A percentile compares a stretch with the other conserved stretches of the same genome.
Conservation (phyloP, 2,888 invertebrate species). For the Xanthia togata region DNA sequence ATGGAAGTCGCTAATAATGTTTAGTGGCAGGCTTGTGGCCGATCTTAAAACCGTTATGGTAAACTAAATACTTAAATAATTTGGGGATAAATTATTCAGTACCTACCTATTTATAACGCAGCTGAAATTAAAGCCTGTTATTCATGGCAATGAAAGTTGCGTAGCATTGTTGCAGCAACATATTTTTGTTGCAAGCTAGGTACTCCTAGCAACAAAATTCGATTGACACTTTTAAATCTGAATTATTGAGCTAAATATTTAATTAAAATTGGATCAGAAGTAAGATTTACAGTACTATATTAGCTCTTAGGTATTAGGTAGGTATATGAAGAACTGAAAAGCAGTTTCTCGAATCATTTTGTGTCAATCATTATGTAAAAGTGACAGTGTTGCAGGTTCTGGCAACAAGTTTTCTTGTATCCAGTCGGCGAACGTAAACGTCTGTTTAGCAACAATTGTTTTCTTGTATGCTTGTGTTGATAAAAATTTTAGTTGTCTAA, state of each 20-base stretch:
- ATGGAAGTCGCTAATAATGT: background rate
- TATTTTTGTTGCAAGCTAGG: background rate
- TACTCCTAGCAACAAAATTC: background rate
- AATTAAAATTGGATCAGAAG: background rate
- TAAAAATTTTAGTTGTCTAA: background rate
- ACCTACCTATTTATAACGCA: conserved; percentile 4
- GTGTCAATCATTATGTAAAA: background rate
- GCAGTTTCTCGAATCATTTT: background rate
- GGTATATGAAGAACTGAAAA: background rate
- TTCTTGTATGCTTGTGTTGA: too few species aligned
- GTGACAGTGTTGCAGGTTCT: background rate
- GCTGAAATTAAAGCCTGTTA: conserved; percentile 6
- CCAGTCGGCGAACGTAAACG: background rate
- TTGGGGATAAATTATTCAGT: conserved; percentile 50
- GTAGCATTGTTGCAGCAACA: background rate
- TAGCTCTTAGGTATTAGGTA: background rate
- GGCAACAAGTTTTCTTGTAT: background rate
- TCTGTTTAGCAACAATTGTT: background rate
- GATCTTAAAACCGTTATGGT: conserved; percentile 38
- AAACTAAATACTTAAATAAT: conserved; percentile 47
- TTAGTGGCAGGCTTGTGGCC: conserved; percentile 24
- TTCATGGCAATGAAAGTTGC: background rate
- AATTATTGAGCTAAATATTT: background rate
- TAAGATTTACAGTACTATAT: background rate
- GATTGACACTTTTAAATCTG: background rate